Base-by-base conservation (phyloP, 2,113 vertebrate genomes). In the Toxostoma redivivum region DNA sequence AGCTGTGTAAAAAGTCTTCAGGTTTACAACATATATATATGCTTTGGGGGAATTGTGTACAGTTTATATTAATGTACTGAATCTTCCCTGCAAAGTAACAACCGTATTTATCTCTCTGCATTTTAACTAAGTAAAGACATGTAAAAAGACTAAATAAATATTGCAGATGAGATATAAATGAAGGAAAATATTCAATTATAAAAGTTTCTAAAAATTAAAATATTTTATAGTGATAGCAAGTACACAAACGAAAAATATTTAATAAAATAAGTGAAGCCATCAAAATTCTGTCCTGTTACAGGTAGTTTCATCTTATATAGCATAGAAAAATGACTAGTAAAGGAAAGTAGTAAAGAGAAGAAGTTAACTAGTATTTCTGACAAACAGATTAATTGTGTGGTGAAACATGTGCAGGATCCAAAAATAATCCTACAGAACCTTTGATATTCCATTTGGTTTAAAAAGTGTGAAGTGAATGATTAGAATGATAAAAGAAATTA, bases 1-100 rank as follows among this genome's bases (percentile, higher is more conserved):
- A 99, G 99, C 99, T 99, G 99, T 98, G 98, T 98, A 98, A 98
- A 98, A 99, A 98, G 98, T 99, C 98, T 98, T 98, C 98, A 98
- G 98, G 98, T 99, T 99, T 99, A 99, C 99, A 98, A 98, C 98
- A 95, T 98, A 98, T 98, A 97, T 97, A 98, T 98, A 98, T 99
- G 99, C 98, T 99, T 99, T 98, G 98, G 97, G 98, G 98, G 98
- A 98, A 99, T 98, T 97, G 98, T 94, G 97, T 97, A 98, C 98
- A 98, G 98, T 98, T 98, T 98, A 98, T 95, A 98, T 98, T 98
- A 98, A 99, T 98, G 98, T 98, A 98, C 98, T 98, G 98, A 92
- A 97, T 98, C 97, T 97, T 97, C 92, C 33, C 90, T 91, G 91
- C 93, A 94, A 96, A 97, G 95, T 86, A 97, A 76, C 82, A 94